A percentile compares a stretch with the other conserved stretches of the same genome.
Conservation (phyloP, 1,140 invertebrate genomes). For the Monomorium pharaonis region DNA sequence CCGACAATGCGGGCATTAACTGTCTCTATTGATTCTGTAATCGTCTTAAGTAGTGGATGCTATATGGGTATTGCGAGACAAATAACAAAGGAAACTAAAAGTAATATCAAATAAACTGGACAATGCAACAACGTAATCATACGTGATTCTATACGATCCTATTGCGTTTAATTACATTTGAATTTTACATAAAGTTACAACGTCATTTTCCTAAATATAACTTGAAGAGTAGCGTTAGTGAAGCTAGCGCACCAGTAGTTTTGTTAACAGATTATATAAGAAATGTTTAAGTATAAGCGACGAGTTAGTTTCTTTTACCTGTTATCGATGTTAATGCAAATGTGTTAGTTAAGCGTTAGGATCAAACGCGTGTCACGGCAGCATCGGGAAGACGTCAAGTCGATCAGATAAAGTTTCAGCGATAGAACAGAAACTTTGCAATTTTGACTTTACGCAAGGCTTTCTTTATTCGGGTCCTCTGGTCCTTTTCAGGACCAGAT, state of each 20-base stretch:
- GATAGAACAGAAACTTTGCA: background rate
- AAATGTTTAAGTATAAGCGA: background rate
- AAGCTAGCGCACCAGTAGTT: background rate
- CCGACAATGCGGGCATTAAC: conserved; percentile 32
- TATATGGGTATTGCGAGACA: background rate
- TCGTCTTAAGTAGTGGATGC: conserved; percentile 19
- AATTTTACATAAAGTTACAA: background rate
- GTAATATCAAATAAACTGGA: conserved; percentile 22
- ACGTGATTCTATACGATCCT: background rate
- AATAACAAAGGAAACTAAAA: conserved; percentile 33
- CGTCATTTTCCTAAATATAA: background rate
- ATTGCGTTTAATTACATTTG: background rate
- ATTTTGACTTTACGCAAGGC: background rate
- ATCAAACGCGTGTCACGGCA: background rate
- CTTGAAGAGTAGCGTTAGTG: conserved; percentile 16
- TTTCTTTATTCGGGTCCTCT: background rate
- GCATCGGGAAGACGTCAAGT: background rate
- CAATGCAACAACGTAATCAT: background rate
- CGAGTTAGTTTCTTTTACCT: background rate
- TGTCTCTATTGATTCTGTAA: conserved; percentile 37
- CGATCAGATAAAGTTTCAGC: background rate
- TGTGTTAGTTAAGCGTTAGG: conserved; percentile 15
- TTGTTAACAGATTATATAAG: background rate
- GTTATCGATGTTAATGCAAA: background rate
- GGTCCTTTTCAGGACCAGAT: conserved; percentile 49